Conservation (phyloP, 2,113 vertebrate genomes). For the Chrysochloris asiatica region DNA sequence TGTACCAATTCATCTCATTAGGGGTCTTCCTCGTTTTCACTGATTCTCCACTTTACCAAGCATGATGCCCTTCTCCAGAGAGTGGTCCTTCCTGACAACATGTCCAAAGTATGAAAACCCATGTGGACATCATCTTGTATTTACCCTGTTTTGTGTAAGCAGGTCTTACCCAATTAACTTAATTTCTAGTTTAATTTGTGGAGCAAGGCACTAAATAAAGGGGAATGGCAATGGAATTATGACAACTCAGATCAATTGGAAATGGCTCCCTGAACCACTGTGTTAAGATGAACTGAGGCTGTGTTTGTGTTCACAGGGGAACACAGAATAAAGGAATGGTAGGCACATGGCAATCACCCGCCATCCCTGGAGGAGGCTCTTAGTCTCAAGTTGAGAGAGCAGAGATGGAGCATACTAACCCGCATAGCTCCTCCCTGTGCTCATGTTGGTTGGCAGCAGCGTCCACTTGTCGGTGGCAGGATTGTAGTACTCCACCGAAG, state of each 20-base stretch:
- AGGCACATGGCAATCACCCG: background rate
- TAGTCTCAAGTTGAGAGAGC: background rate
- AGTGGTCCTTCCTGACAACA: no score
- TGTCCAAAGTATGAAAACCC: no score
- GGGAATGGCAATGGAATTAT: background rate
- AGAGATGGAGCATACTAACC: constrained; percentile 80
- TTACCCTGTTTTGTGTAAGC: background rate
- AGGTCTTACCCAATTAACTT: background rate
- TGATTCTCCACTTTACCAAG: no score
- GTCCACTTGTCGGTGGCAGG: constrained; percentile 95
- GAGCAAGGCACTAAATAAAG: background rate
- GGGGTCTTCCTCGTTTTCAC: no score
- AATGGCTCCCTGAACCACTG: background rate
- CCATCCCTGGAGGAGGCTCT: background rate
- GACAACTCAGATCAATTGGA: background rate
- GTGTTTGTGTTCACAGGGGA: background rate
- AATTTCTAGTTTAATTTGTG: background rate
- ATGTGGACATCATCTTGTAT: background rate
- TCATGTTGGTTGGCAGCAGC: constrained; percentile 95
- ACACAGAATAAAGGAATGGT: background rate
- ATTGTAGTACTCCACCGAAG: constrained; percentile 97
- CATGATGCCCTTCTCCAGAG: no score
- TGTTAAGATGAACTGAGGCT: background rate
- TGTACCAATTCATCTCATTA: no score
- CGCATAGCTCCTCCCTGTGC: constrained; percentile 96